These are phyloP conservation scores for Astyanax mexicanus DNA, from an alignment of 2,797 vertebrate genomes.

Conservation along the genomic window DNA sequence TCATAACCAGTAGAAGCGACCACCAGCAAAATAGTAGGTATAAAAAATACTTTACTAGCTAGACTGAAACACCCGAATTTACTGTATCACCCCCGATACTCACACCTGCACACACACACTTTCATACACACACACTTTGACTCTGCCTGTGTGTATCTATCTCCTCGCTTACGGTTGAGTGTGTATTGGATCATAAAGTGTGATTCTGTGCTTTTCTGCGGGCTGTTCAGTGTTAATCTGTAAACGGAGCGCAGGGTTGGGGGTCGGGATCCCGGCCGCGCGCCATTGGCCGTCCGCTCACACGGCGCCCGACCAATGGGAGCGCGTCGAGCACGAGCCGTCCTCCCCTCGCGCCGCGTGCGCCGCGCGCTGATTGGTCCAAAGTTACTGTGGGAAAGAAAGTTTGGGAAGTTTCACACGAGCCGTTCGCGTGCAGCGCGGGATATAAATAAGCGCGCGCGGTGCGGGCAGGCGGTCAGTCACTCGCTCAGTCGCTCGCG, in stretches of 20 bases:
- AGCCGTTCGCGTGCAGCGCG: slow-evolving; percentile 96
- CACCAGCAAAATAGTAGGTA: too few relatives aligned
- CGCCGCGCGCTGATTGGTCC: slow-evolving; percentile 92
- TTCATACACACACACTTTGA: neutral
- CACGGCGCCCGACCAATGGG: slow-evolving; percentile 90
- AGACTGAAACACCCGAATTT: neutral
- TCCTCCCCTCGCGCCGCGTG: slow-evolving; percentile 90
- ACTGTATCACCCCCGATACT: too few relatives aligned
- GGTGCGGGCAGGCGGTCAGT: slow-evolving; percentile 67
- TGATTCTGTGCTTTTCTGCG: slow-evolving; percentile 23
- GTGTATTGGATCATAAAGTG: slow-evolving; percentile 37
- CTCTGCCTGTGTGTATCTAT: neutral
- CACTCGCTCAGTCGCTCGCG: slow-evolving; percentile 73
- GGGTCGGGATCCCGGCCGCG: slow-evolving; percentile 82
- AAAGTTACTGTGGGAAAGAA: slow-evolving; percentile 99
- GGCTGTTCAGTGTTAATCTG: slow-evolving; percentile 80
- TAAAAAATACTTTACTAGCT: neutral
- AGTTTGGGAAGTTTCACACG: slow-evolving; percentile 99
- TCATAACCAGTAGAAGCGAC: too few relatives aligned
- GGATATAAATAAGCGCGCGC: slow-evolving; percentile 92
- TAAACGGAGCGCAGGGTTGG: slow-evolving; percentile 82
- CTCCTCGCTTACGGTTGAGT: too few relatives aligned
- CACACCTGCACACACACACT: neutral
- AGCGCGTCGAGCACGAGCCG: slow-evolving; percentile 95
- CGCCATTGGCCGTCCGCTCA: slow-evolving; percentile 89